These are phyloP conservation scores for Simalia tracyae DNA, from an alignment of 2,797 vertebrate species.

Conservation along the genomic window DNA sequence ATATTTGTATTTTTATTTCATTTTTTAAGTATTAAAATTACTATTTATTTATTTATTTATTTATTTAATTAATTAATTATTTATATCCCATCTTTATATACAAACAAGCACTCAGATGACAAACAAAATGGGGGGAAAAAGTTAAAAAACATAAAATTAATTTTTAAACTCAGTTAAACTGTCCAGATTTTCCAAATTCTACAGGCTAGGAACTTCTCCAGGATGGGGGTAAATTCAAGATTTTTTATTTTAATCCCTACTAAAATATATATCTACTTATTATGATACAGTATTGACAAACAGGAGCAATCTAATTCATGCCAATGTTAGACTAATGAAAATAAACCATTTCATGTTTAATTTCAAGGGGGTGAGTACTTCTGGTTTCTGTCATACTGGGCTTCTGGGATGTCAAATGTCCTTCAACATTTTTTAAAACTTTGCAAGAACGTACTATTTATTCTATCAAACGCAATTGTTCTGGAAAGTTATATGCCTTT, in stretches of 20 bases:
- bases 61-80: too few species aligned
- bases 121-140: not conserved
- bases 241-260: not conserved
- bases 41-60: too few species aligned
- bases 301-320: not conserved
- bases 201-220: not conserved
- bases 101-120: not conserved
- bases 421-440: not conserved
- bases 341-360: not conserved
- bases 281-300: not conserved
- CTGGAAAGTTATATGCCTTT: slow-evolving; percentile 63
- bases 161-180: not conserved
- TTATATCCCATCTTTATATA: not conserved
- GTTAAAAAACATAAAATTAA: not conserved
- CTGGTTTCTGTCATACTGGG: not conserved
- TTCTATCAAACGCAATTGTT: slow-evolving; percentile 48
- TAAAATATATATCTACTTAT: not conserved
- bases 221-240: not conserved
- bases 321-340: not conserved
- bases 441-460: not conserved
- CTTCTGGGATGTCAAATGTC: not conserved
- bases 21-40: not conserved
- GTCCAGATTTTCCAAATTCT: not conserved
- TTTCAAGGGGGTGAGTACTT: not conserved
- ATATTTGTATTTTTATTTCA: not conserved